Conservation (phyloP, 1,140 invertebrate genomes). For the Elysia chlorotica region DNA sequence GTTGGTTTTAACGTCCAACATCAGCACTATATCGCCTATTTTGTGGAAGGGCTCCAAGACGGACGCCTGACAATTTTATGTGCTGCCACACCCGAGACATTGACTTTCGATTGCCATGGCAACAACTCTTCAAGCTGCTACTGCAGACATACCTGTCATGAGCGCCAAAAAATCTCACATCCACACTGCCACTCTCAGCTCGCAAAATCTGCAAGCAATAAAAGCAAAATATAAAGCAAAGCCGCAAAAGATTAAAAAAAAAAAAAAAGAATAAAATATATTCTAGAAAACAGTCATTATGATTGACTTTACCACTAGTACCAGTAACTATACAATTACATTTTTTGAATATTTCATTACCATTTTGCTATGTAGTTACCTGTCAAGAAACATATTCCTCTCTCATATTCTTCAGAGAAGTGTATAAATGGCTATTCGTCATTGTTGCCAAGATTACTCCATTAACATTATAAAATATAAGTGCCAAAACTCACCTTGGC, state of each 20-base stretch:
- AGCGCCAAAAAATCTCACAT: slow-evolving; percentile 91
- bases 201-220: slow-evolving; percentile 70
- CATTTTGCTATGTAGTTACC: too few species aligned
- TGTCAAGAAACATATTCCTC: too few species aligned
- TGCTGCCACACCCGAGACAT: too few species aligned
- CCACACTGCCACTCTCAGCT: slow-evolving; percentile 74
- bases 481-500: slow-evolving; percentile 70
- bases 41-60: not conserved
- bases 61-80: too few species aligned
- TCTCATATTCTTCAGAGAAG: too few species aligned
- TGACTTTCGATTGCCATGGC: too few species aligned
- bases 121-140: too few species aligned
- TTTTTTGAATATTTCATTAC: not conserved
- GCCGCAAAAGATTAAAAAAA: not conserved
- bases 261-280: slow-evolving; percentile 1
- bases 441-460: not conserved
- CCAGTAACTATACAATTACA: not conserved
- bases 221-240: slow-evolving; percentile 1
- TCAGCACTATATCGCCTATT: too few species aligned
- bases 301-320: not conserved
- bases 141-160: slow-evolving; percentile 73
- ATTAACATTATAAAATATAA: not conserved
- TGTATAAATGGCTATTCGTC: too few species aligned
- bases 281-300: not conserved
- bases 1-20: too few species aligned